A percentile compares a stretch with the other conserved stretches of the same genome.
phyloP scores from a whole-genome alignment of 2,797 vertebrate genomes.

The Bradypodion ventrale region DNA sequence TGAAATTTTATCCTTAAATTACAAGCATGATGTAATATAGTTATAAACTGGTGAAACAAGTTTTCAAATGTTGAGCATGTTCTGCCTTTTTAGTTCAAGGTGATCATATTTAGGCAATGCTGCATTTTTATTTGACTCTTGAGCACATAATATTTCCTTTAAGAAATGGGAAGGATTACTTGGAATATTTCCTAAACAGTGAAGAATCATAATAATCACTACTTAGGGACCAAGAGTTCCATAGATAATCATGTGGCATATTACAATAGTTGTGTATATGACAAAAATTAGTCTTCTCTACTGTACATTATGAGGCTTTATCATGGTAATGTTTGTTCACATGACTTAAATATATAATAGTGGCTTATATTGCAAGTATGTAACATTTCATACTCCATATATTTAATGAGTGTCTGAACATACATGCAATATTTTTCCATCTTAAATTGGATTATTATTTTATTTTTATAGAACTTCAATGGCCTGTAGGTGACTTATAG shows the following conservation, averaged over 20 bases:
- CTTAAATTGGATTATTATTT: constrained; percentile 58
- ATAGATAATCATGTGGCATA: not conserved
- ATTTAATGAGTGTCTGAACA: constrained; percentile 44
- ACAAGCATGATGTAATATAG: no score
- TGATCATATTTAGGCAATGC: constrained; percentile 7
- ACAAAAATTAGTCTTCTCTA: not conserved
- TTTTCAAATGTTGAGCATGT: fast-evolving
- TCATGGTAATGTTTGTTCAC: constrained; percentile 19
- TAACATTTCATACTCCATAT: constrained; percentile 38
- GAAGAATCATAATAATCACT: constrained; percentile 45
- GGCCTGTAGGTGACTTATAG: constrained; percentile 21
- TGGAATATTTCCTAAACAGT: constrained; percentile 37
- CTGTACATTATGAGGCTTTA: not conserved
- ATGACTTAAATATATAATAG: not conserved
- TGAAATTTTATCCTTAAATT: no score
- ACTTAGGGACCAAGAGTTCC: constrained; percentile 28
- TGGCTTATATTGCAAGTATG: constrained; percentile 31
- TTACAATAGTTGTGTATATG: not conserved
- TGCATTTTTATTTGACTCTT: constrained; percentile 30
- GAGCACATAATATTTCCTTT: constrained; percentile 24
- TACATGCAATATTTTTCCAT: constrained; percentile 55
- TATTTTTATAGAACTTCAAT: constrained; percentile 57
- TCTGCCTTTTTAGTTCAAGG: constrained; percentile 9
- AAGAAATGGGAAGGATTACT: constrained; percentile 39
- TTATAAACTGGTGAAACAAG: no score